Evolutionary conservation across 2,113 vertebrate species (phyloP), one percentile per base, ranked within the genome.

Genomic region (Lichenostomus cassidix): DNA sequence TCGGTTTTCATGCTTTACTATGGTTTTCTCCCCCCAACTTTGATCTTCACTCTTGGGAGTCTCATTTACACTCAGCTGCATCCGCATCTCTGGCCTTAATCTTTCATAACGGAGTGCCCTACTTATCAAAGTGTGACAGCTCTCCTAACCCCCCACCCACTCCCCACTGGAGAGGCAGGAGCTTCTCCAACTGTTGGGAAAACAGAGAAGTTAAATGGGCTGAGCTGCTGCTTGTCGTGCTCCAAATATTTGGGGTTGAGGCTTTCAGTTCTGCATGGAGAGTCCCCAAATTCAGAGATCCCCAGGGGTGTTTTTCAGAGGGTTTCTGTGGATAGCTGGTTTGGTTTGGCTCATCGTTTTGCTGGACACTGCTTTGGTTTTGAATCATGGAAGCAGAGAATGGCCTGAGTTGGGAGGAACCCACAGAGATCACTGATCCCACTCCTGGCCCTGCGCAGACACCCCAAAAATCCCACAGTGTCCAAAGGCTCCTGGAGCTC

Each of bases 11-110:
- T 84, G 87, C 94, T 94, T 90, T 89, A 15, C 84, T 73, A 62
- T 55, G 87, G 87, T 74, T 96, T 95, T 59, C 95, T 59, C 89
- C 89, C 81, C 44, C 76, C 17, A 87, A 69, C 89, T 94, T 96
- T 96, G 94, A 95, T 94, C 91, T 79, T 94, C 91, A 58, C 87
- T 90, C 94, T 62, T 89, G 94, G 94, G 87, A 95, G 70, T 73
- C 91, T 95, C 92, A 83, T 95, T 95, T 84, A 77, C 91, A 83
- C 94, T 89, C 95, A 83, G 79, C 86, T 87, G 87, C 91, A 92
- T 90, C 83, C 29, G 0, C 94, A 90, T 92, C 85, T 15, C 91
- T 80, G 93, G 78, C 84, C 95, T 95, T 96, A 91, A 84, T 95
- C 95, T 92, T 92, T 89, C 94, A 82, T 70, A 95, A 67, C 39